Evolutionary conservation across 2,797 vertebrate genomes (phyloP).

Genomic region (Myotis pilosus): DNA sequence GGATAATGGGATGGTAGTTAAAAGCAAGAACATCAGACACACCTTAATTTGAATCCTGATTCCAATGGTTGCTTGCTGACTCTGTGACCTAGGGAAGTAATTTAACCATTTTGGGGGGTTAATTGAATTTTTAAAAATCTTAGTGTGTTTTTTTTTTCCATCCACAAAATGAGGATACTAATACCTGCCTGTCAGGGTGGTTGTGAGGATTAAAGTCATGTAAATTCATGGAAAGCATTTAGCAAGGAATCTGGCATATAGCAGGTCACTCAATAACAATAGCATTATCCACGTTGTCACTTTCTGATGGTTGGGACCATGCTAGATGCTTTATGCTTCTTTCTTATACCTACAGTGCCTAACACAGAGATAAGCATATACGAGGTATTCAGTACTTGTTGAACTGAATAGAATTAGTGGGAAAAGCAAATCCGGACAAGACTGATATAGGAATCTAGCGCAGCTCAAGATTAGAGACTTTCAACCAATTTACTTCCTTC

Average conservation of each 20-base stretch:
- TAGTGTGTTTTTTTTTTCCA: neutral
- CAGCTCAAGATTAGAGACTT: constrained; percentile 29
- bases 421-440: neutral
- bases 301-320: neutral
- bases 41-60: constrained; percentile 42
- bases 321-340: neutral
- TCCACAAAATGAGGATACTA: neutral
- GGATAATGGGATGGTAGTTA: constrained; percentile 14
- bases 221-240: constrained; percentile 22
- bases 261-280: neutral
- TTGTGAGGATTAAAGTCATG: neutral
- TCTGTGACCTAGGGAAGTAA: constrained; percentile 24
- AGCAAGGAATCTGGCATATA: neutral
- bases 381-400: neutral
- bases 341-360: neutral
- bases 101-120: neutral
- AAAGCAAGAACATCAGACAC: constrained; percentile 30
- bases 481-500: neutral
- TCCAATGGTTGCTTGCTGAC: neutral
- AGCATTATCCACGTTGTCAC: neutral
- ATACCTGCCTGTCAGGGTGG: neutral
- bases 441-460: neutral
- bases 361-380: neutral
- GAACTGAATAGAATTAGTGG: constrained; percentile 35
- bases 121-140: neutral